Evolutionary conservation across 2,113 vertebrate genomes (phyloP), one percentile per base, ranked within the genome.

Genomic region (Oreochromis aureus): DNA sequence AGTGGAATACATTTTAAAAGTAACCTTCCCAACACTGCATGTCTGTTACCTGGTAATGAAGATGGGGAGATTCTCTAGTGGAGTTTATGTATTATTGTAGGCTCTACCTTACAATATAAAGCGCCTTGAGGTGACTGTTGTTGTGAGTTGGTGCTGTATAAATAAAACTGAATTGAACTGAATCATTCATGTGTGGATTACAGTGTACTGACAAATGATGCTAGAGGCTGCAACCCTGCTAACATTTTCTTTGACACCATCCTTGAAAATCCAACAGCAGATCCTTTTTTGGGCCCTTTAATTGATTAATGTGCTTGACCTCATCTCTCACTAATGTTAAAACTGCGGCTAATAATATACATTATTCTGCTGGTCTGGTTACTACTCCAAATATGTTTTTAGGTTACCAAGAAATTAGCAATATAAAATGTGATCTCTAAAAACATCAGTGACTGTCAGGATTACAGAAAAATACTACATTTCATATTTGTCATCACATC

Each of bases 361-460:
- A 10, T 54, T 54, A n/a, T 3, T 54, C 51, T n/a, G 51, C 51
- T 53, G 19, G 18, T 53, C 19, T 54, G 51, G 51, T 54, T 54
- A 54, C 51, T n/a, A n/a, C n/a, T 53, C 1, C 51, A 54, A n/a
- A 54, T n/a, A 10, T 54, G 51, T 53, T 54, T 53, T 54, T 54
- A 54, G 51, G 51, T 54, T 54, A 54, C 19, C 19, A 54, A n/a
- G 8, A n/a, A 53, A 53, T 53, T 53, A 53, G 1, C 19, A 53
- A 53, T 8, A 51, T 48, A 0, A 53, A 53, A 19, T 53, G 48
- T 53, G 8, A 53, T 53, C 51, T 10, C 51, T 53, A 53, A 53
- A 53, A 53, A 0, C 18, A 53, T 53, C 51, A 53, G 51, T 10
- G 51, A 54, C 19, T n/a, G 51, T 54, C 19, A 54, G 51, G 0